These are phyloP conservation scores for Orthosia gothica DNA, from an alignment of 2,888 invertebrate species.

Conservation along the genomic window DNA sequence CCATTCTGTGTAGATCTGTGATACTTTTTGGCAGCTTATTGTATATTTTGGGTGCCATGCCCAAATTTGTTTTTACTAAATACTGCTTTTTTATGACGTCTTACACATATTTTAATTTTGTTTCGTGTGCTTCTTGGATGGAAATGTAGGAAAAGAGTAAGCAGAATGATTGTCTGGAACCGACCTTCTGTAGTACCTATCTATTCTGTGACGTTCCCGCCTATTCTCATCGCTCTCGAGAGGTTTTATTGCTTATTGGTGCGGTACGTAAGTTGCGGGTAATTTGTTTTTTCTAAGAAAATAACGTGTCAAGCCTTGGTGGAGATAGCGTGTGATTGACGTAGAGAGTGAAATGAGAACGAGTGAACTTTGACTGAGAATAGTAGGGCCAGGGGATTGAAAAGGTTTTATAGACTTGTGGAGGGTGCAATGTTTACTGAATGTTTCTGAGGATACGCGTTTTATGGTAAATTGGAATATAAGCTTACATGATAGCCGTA, in stretches of 20 bases:
- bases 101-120: too few species aligned
- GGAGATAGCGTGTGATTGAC: conserved; percentile 58
- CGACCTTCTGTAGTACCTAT: conserved; percentile 12
- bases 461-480: conserved; percentile 35
- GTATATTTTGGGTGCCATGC: too few species aligned
- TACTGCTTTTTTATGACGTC: too few species aligned
- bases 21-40: too few species aligned
- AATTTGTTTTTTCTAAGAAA: conserved; percentile 61
- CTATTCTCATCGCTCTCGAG: conserved; percentile 37
- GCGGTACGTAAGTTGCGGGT: conserved; percentile 59
- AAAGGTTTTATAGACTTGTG: conserved; percentile 26
- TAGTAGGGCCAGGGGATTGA: conserved; percentile 6
- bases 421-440: conserved; percentile 27
- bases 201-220: neutral
- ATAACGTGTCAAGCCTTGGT: conserved; percentile 59
- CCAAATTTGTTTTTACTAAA: too few species aligned
- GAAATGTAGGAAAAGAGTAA: too few species aligned
- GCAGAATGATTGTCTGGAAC: neutral
- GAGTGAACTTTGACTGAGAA: conserved; percentile 29
- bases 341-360: conserved; percentile 39
- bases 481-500: neutral
- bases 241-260: conserved; percentile 72
- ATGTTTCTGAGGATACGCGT: conserved; percentile 11
- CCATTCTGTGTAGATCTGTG: too few species aligned
- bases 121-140: too few species aligned